Percentiles rank a stretch among this genome's conserved stretches.
phyloP scores from a whole-genome alignment of 1,140 invertebrate species.

The Aphelenchoides avenae region DNA sequence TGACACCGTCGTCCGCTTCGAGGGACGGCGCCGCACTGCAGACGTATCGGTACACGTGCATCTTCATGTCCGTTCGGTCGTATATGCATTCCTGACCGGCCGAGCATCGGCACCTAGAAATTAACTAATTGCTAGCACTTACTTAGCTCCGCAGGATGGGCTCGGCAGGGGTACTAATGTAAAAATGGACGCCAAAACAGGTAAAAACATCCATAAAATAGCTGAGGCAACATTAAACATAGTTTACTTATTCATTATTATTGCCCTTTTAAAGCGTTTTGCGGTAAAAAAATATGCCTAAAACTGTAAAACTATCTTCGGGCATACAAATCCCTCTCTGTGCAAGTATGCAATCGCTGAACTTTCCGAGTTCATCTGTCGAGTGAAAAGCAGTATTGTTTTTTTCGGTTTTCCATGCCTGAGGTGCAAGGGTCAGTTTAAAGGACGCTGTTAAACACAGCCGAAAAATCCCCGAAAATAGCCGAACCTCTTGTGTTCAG shows the following conservation, averaged over 20 bases:
- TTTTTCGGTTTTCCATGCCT: conserved; percentile 18
- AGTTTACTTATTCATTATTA: too few relatives aligned
- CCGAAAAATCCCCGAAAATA: conserved; percentile 13
- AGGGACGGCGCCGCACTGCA: conserved; percentile 2
- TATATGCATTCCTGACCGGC: conserved; percentile 18
- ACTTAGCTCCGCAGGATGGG: too few relatives aligned
- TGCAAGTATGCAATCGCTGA: too few relatives aligned
- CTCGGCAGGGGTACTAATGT: too few relatives aligned
- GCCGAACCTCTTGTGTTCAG: conserved; percentile 9
- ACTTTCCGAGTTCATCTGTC: too few relatives aligned
- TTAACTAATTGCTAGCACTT: too few relatives aligned
- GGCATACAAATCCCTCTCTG: too few relatives aligned
- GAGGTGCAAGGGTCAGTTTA: not conserved
- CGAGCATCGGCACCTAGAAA: conserved; percentile 10
- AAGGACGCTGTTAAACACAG: not conserved
- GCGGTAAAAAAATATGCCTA: too few relatives aligned
- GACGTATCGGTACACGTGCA: conserved; percentile 20
- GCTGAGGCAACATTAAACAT: not conserved
- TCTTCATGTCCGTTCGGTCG: conserved; percentile 26
- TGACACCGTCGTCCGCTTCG: conserved; percentile 8
- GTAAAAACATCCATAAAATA: too few relatives aligned
- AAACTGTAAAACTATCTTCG: too few relatives aligned
- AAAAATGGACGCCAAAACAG: too few relatives aligned
- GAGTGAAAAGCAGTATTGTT: not conserved
- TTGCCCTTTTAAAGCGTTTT: too few relatives aligned